Evolutionary conservation across 2,797 vertebrate species (phyloP), one percentile per base, ranked within the genome.

Genomic region (Toxotes lorentzi): DNA sequence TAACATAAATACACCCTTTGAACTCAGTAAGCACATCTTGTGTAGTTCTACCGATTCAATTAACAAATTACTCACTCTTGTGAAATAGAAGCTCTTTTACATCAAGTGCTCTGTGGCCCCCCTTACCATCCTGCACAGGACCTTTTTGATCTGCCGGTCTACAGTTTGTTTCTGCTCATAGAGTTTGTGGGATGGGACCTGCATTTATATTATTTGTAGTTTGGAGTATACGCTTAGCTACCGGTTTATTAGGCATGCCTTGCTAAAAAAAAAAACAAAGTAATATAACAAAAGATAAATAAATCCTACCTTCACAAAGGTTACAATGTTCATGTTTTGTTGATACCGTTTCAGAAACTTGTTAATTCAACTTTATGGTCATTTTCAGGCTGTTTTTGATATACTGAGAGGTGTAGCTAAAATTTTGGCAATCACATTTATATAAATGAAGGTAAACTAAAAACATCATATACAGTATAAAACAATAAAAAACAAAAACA

Each of bases 111-210:
- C 43, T 57, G 67, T 45, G 38, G n/a, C 41, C 27, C 57, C 47
- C 41, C 32, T 23, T n/a, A 17, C 14, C 41, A 40, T 53, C 21
- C 67, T 27, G 30, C 19, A 68, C n/a, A 40, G 4, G 27, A 51
- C 12, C 27, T 32, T 53, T 67, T 19, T 2, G 10, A 62, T 65
- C 43, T 69, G 50, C 57, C 68, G 63, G 59, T 65, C 58, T 62
- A 47, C 76, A 74, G 41, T 68, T 80, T 72, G 62, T 58, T 80
- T 79, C 80, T 84, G 73, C 78, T 85, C 80, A 86, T 13, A 60
- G 23, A 58, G 38, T 78, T 54, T 41, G 23, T 62, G 40, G 57
- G 47, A 72, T 48, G 54, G 24, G 40, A 65, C 24, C 73, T 51
- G 73, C 62, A 48, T 54, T 11, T 56, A 16, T 1, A 68, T 50